A percentile compares a stretch with the other conserved stretches of the same genome.
Evolutionary conservation across 2,888 invertebrate genomes (phyloP).

Genomic region (Prionchulus punctatus): DNA sequence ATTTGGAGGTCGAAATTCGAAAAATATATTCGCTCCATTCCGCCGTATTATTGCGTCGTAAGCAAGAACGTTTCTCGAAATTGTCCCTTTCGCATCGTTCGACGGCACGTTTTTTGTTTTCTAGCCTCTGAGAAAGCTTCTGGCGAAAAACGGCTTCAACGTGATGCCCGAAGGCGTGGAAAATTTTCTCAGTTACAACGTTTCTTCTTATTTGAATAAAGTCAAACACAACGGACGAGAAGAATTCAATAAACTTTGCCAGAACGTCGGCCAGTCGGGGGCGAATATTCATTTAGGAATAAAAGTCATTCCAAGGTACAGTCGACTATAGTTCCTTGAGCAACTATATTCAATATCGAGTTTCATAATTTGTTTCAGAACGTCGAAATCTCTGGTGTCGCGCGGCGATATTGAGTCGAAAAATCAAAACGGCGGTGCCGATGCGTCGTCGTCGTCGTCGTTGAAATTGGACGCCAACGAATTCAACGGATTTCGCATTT

Average conservation of each 20-base stretch:
- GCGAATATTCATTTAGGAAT: not conserved
- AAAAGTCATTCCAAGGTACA: not conserved
- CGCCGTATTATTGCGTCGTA: slow-evolving; percentile 74
- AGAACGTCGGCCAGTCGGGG: slow-evolving; percentile 4
- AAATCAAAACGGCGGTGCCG: no score
- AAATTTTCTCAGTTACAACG: slow-evolving; percentile 52
- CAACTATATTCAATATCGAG: no score
- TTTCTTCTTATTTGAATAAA: slow-evolving; percentile 81
- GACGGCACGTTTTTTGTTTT: slow-evolving; percentile 22
- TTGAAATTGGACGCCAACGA: slow-evolving; percentile 69
- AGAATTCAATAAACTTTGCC: slow-evolving; percentile 30
- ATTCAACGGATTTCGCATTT: slow-evolving; percentile 52
- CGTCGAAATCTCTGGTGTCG: not conserved
- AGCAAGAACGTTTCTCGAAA: not conserved
- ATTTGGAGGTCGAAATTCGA: slow-evolving; percentile 86
- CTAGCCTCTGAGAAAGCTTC: slow-evolving; percentile 69
- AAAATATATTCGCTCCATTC: slow-evolving; percentile 85
- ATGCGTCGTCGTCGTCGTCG: no score
- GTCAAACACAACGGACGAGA: slow-evolving; percentile 68
- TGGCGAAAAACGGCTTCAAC: slow-evolving; percentile 38
- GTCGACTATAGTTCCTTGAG: no score
- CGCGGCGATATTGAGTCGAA: slow-evolving; percentile 22
- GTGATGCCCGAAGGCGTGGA: slow-evolving; percentile 67
- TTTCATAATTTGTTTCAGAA: no score
- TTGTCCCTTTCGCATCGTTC: not conserved